Evolutionary conservation across 2,888 invertebrate species (phyloP), one percentile per base, ranked within the genome.

Genomic region (Chaetogeoica ovagalla): DNA sequence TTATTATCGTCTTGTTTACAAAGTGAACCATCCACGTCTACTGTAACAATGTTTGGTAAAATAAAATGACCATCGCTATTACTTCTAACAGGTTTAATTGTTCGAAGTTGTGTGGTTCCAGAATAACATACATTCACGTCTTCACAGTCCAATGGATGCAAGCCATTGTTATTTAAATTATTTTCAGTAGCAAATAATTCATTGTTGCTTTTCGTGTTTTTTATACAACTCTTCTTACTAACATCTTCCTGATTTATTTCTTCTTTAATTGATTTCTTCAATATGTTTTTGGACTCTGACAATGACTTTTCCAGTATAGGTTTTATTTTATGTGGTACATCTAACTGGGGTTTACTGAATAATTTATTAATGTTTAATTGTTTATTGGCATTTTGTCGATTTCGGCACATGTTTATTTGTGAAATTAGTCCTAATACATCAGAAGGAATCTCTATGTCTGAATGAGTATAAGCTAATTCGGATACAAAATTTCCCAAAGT

Each of bases 81-180:
- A 62, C 77, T 77, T 6, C 77, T 30, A 62, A 83, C 55, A 9
- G 92, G 90, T 82, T 91, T 89, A 43, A 94, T 90, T 75, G 91
- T 92, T 85, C 93, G 94, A 82, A 94, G 86, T 85, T 94, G 93
- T 0, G 93, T 93, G 1, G 92, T 92, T 9, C 93, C 94, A 84
- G 93, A 92, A 85, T 91, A 94, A 83, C 91, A 92, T 68, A 94
- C 93, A 84, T 91, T 92, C 0, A 94, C 93, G 85, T 93, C 94
- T 82, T 86, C 86, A 81, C 91, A 91, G 83, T 93, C 93, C 6
- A 94, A 85, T 0, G 94, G 94, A 87, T 94, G 94, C 43, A 87
- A 83, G 0, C 85, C 74, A 69, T 77, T 72, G 63, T 82, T 65
- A 82, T 82, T 70, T 76, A 76, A 73, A 81, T 77, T 72, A 82